Conservation (phyloP, 1,140 invertebrate genomes). For the Diabrotica virgifera region DNA sequence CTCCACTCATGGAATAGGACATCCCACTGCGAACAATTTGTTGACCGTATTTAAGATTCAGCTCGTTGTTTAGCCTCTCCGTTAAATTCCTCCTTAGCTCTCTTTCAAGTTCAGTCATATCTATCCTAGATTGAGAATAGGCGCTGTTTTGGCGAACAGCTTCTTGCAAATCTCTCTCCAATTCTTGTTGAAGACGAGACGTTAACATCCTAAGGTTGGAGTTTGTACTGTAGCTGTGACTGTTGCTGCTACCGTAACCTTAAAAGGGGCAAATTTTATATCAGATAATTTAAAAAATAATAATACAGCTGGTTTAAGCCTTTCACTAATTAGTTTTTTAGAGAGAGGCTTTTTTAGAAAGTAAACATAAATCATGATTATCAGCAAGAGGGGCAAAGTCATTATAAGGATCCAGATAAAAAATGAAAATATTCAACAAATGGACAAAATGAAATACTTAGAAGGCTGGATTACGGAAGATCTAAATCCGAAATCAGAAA, state of each 20-base stretch:
- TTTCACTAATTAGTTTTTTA: too few relatives aligned
- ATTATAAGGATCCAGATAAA: too few relatives aligned
- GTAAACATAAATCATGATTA: too few relatives aligned
- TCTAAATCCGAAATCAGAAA: too few relatives aligned
- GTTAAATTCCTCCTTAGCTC: slow-evolving; percentile 42
- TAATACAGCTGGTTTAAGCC: too few relatives aligned
- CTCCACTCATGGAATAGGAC: slow-evolving; percentile 35
- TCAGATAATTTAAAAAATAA: too few relatives aligned
- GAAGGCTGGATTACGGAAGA: too few relatives aligned
- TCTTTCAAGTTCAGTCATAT: slow-evolving; percentile 32
- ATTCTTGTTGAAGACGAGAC: slow-evolving; percentile 35
- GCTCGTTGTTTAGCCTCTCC: slow-evolving; percentile 34
- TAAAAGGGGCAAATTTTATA: background rate
- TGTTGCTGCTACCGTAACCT: slow-evolving; percentile 21
- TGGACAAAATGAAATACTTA: too few relatives aligned
- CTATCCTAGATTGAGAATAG: slow-evolving; percentile 17
- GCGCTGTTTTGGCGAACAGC: slow-evolving; percentile 22
- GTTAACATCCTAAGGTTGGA: slow-evolving; percentile 30
- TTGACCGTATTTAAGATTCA: slow-evolving; percentile 36
- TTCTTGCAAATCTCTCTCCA: slow-evolving; percentile 37
- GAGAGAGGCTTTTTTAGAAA: too few relatives aligned
- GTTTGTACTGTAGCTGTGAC: slow-evolving; percentile 13
- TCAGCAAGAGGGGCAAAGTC: too few relatives aligned
- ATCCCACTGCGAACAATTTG: slow-evolving; percentile 37
- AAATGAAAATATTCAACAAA: too few relatives aligned